These are phyloP conservation scores for rat (Rattus norvegicus) DNA, from an alignment of 2,113 vertebrate genomes.

Conservation along the genomic window DNA sequence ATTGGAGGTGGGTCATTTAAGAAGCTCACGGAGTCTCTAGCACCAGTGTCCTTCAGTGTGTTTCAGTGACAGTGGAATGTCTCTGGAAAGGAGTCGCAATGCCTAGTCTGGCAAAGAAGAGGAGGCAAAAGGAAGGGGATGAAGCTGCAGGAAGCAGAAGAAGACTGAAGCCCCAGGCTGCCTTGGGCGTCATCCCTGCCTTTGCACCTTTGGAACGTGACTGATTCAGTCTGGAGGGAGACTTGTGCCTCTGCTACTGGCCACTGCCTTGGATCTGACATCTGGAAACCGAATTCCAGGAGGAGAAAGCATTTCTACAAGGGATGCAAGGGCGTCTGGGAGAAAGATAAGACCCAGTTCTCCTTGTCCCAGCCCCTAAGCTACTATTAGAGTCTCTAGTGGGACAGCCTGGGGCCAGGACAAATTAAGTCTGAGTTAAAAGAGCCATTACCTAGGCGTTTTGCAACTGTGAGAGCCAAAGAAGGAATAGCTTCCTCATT, in stretches of 20 bases:
- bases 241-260: constrained; percentile 45
- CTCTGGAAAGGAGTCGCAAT: constrained; percentile 69
- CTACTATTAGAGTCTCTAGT: not conserved
- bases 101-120: constrained; percentile 38
- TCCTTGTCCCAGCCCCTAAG: not conserved
- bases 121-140: not conserved
- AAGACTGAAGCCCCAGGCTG: constrained; percentile 65
- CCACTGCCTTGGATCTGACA: constrained; percentile 59
- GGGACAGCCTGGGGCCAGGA: not conserved
- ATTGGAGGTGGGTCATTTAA: not conserved
- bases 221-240: constrained; percentile 74
- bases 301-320: constrained; percentile 60
- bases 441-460: not conserved
- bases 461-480: not conserved
- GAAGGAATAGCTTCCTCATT: not conserved
- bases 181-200: constrained; percentile 62
- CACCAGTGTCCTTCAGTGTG: not conserved
- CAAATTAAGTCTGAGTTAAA: not conserved
- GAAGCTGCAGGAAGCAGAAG: constrained; percentile 40
- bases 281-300: constrained; percentile 78
- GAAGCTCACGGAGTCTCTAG: not conserved
- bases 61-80: constrained; percentile 51
- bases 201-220: constrained; percentile 78
- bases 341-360: not conserved
- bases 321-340: constrained; percentile 44